Evolutionary conservation across 2,888 invertebrate species (phyloP).

Genomic region (Diloba caeruleocephala): DNA sequence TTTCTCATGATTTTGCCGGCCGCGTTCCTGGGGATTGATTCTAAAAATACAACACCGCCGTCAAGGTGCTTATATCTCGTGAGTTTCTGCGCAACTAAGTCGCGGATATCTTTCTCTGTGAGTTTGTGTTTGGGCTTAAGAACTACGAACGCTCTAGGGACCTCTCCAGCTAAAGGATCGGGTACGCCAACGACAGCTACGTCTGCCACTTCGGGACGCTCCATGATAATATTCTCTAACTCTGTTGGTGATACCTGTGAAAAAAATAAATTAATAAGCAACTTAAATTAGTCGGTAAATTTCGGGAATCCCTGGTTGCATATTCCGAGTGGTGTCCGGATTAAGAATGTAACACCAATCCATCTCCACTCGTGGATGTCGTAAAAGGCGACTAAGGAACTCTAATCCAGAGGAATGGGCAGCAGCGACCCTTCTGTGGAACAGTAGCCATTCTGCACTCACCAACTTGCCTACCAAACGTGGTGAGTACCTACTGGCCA

Average conservation of each 20-base stretch:
- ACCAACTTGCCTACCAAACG: no score
- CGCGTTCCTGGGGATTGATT: conserved; percentile 92
- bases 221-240: conserved; percentile 93
- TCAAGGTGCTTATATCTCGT: conserved; percentile 92
- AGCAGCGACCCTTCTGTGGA: no score
- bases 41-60: conserved; percentile 92
- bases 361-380: no score
- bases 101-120: conserved; percentile 88
- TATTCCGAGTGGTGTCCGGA: no score
- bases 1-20: conserved; percentile 94
- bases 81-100: conserved; percentile 90
- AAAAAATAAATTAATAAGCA: not conserved
- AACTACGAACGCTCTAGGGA: conserved; percentile 93
- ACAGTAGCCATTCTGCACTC: no score
- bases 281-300: no score
- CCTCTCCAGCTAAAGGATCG: conserved; percentile 92
- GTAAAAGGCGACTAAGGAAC: no score
- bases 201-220: conserved; percentile 92
- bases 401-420: no score
- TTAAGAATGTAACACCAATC: no score
- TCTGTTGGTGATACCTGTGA: conserved; percentile 95
- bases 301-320: no score
- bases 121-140: conserved; percentile 86
- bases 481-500: no score
- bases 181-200: conserved; percentile 94